Evolutionary conservation across 2,888 invertebrate genomes (phyloP).

Genomic region (Polymixis flavicincta): DNA sequence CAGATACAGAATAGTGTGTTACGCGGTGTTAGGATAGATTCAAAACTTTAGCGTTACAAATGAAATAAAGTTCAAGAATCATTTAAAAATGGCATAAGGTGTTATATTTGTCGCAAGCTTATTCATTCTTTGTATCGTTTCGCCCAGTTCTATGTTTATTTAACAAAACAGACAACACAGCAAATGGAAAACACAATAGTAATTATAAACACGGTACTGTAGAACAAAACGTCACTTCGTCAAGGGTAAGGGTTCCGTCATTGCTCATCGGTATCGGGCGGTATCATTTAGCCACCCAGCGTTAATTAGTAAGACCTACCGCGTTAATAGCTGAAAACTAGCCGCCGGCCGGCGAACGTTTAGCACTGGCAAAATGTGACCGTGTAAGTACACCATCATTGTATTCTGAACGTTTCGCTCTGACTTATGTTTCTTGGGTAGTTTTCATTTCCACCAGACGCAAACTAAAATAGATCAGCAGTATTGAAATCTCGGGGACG

Average conservation of each 20-base stretch:
- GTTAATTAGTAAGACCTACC: constrained; percentile 89
- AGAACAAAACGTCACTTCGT: constrained; percentile 61
- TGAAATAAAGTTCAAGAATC: too few relatives aligned
- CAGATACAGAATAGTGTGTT: too few relatives aligned
- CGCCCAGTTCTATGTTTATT: background rate
- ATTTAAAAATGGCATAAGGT: background rate
- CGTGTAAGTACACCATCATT: constrained; percentile 69
- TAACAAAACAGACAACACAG: background rate
- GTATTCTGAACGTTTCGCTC: constrained; percentile 62
- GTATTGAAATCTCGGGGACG: background rate
- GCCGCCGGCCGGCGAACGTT: constrained; percentile 81
- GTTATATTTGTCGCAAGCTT: background rate
- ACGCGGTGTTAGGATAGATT: background rate
- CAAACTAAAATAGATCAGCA: background rate
- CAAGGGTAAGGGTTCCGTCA: constrained; percentile 72
- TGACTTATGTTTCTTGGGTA: constrained; percentile 51
- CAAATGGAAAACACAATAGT: constrained; percentile 19
- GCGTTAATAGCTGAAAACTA: constrained; percentile 89
- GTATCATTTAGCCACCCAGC: constrained; percentile 83
- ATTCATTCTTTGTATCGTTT: background rate
- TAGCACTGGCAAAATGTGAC: constrained; percentile 79
- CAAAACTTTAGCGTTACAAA: background rate
- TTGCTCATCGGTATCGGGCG: constrained; percentile 75
- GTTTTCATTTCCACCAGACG: constrained; percentile 33
- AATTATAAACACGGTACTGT: constrained; percentile 30